Conservation (phyloP, 1,140 invertebrate species). For the Eueides isabella region DNA sequence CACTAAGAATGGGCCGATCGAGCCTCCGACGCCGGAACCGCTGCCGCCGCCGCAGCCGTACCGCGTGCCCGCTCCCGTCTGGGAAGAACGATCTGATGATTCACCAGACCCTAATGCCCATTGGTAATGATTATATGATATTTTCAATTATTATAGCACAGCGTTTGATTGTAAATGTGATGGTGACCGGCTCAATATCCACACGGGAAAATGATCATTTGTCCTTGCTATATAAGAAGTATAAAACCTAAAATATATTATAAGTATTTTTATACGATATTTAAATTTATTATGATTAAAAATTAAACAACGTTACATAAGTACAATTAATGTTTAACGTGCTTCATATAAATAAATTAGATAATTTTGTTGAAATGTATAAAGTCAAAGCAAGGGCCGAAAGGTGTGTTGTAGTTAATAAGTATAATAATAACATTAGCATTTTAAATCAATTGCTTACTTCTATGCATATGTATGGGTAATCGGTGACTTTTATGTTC, state of each 20-base stretch:
- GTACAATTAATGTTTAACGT: too few species aligned
- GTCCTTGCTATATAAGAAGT: too few species aligned
- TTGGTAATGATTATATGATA: slow-evolving; percentile 67
- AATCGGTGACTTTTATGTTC: background rate
- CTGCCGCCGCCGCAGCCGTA: slow-evolving; percentile 76
- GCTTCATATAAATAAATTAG: too few species aligned
- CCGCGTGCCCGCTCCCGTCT: slow-evolving; percentile 82
- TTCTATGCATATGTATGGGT: background rate
- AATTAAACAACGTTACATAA: too few species aligned
- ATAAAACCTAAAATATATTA: too few species aligned
- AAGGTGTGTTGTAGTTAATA: background rate
- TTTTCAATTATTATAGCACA: background rate
- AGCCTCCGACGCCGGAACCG: slow-evolving; percentile 80
- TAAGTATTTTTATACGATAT: too few species aligned
- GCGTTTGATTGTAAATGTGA: too few species aligned
- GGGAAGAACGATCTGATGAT: slow-evolving; percentile 82
- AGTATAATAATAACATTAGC: background rate
- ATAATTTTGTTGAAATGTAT: too few species aligned
- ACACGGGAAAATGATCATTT: too few species aligned
- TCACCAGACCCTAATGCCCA: slow-evolving; percentile 82
- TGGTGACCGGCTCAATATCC: too few species aligned
- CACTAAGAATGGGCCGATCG: slow-evolving; percentile 83
- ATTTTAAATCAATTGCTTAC: background rate
- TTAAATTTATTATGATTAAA: too few species aligned
- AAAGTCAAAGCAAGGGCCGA: background rate